phyloP scores from a whole-genome alignment of 2,888 invertebrate genomes.

The Pyralis farinalis region DNA sequence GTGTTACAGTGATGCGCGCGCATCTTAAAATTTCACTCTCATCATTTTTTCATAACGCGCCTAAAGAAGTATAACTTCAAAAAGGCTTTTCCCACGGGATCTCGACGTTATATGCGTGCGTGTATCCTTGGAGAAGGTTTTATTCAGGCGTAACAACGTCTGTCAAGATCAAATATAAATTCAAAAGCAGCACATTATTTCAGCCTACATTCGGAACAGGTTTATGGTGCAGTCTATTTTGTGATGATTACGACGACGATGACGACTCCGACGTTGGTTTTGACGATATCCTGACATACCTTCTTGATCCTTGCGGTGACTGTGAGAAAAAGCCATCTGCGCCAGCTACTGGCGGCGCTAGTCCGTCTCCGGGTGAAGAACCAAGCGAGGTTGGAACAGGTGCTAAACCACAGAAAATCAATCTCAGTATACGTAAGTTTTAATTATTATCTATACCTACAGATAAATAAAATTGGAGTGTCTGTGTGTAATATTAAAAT shows the following conservation, averaged over 20 bases:
- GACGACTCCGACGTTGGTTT: slow-evolving; percentile 10
- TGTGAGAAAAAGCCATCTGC: neutral
- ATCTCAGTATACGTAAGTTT: slow-evolving; percentile 43
- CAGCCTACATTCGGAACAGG: slow-evolving; percentile 47
- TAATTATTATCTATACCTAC: no score
- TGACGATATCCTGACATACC: slow-evolving; percentile 13
- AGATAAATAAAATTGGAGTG: no score
- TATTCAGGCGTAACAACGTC: no score
- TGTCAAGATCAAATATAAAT: no score
- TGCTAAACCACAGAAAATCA: slow-evolving; percentile 12
- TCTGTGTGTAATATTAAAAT: no score
- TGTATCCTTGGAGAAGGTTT: no score
- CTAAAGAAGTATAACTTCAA: no score
- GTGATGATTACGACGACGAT: slow-evolving; percentile 31
- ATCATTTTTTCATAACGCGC: no score
- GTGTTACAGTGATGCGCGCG: no score
- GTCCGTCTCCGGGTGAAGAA: neutral
- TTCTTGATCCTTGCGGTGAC: neutral
- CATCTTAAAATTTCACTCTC: no score
- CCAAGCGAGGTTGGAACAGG: neutral
- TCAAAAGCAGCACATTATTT: slow-evolving; percentile 6
- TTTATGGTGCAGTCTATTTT: slow-evolving; percentile 44
- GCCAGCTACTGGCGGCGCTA: neutral
- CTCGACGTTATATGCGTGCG: no score
- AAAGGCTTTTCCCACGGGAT: no score